Evolutionary conservation across 53 echinoderm and acorn worm species (phyloP).

Genomic region (Echinarachnius parma): DNA sequence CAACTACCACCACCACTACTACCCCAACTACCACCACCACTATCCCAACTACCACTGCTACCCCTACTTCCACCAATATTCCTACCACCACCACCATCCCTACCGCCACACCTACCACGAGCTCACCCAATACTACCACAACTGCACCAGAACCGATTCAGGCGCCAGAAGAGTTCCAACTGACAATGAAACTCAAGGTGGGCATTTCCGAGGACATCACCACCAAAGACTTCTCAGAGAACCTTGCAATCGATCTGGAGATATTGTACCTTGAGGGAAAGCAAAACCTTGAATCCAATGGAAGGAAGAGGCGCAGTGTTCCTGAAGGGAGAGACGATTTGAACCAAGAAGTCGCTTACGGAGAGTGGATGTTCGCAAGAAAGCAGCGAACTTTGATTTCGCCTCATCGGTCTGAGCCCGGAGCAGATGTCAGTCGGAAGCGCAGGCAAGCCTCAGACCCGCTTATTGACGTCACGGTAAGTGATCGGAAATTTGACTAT

Average conservation of each 20-base stretch:
- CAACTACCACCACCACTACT: too few relatives aligned
- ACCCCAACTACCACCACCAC: not conserved
- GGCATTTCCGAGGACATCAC: slow-evolving; percentile 19
- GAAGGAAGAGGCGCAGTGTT: not conserved
- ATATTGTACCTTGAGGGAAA: slow-evolving; percentile 36
- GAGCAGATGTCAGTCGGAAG: not conserved
- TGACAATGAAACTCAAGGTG: slow-evolving; percentile 9
- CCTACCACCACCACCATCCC: too few relatives aligned
- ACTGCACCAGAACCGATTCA: slow-evolving; percentile 6
- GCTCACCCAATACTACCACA: too few relatives aligned
- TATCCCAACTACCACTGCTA: slow-evolving; percentile 6
- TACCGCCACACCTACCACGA: not conserved
- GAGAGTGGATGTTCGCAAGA: slow-evolving; percentile 19
- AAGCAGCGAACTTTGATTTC: not conserved
- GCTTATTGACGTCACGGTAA: too few relatives aligned
- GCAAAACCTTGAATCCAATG: not conserved
- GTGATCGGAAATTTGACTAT: too few relatives aligned
- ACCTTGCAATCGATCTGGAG: slow-evolving; percentile 29
- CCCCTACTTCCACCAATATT: too few relatives aligned
- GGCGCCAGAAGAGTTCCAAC: slow-evolving; percentile 4
- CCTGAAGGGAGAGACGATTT: not conserved
- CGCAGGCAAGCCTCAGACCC: too few relatives aligned
- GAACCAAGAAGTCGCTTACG: too few relatives aligned
- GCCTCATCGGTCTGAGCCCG: not conserved
- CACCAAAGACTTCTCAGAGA: slow-evolving; percentile 11